Base-by-base conservation (phyloP, 2,113 vertebrate species). In the Entomyzon cyanotis region DNA sequence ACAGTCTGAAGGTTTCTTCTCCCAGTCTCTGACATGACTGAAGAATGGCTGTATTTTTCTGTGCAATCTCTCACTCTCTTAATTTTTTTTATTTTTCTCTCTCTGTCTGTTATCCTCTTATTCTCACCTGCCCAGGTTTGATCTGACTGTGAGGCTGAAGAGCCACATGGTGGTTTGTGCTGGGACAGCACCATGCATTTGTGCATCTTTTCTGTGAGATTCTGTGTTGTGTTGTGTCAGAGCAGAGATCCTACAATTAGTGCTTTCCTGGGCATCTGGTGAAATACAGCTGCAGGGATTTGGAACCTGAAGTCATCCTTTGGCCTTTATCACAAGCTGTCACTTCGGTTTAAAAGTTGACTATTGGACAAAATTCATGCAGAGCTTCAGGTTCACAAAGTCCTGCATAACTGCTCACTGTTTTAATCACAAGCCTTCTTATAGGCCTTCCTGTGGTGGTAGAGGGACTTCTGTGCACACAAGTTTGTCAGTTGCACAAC, bases 151-250 rank as follows among this genome's bases (percentile, higher is more conserved):
- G 78, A 95, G 89, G 39, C 82, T 98, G 96, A 98, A 97, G 96
- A 98, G 94, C 93, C 97, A 97, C 88, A 95, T 95, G 96, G 96
- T 98, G 88, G 94, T 98, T 71, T 88, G 84, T 31, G 94, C 97
- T 44, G 98, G 98, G 65, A 96, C 94, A n/a, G 95, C 97, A 49
- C 90, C 97, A 76, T 96, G 97, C 13, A 94, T 98, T 94, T 92
- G 91, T 11, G 83, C 96, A 46, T 82, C 81, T 95, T 98, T 97
- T 94, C 90, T 35, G 94, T 98, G 77, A 98, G 97, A 50, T 60
- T 50, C 35, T 90, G 37, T 68, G 28, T n/a, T 33, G 46, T 67
- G 35, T 55, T 24, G 28, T 79, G 23, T 19, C 31, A 65, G 15
- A 63, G n/a, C 19, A 67, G 37, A 73, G 90, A 62, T 58, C 68